A percentile compares a stretch with the other conserved stretches of the same genome.
These are phyloP conservation scores for Apomyelois bistriatella DNA, from an alignment of 2,888 invertebrate species.

Conservation along the genomic window DNA sequence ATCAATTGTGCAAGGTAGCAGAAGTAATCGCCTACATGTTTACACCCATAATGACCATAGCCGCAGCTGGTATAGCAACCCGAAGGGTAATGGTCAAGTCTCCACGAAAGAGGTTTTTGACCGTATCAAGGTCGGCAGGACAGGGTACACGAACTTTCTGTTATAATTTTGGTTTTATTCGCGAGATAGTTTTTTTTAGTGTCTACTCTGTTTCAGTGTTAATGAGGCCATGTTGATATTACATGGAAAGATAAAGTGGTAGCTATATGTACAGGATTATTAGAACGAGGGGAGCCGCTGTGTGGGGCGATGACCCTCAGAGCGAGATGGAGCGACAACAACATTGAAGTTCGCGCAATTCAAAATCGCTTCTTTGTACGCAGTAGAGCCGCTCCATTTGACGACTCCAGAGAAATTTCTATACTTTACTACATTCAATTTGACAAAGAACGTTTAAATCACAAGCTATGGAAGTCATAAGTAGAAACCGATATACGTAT, in stretches of 20 bases:
- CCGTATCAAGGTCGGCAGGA: slow-evolving; percentile 70
- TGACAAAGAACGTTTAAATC: too few relatives aligned
- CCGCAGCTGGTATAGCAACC: slow-evolving; percentile 48
- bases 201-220: slow-evolving; percentile 18
- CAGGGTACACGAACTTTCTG: slow-evolving; percentile 58
- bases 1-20: slow-evolving; percentile 62
- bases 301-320: slow-evolving; percentile 72
- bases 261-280: slow-evolving; percentile 56
- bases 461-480: too few relatives aligned
- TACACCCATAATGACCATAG: slow-evolving; percentile 52
- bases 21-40: slow-evolving; percentile 63
- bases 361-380: slow-evolving; percentile 8
- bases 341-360: slow-evolving; percentile 71
- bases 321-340: slow-evolving; percentile 75
- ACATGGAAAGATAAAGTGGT: slow-evolving; percentile 46
- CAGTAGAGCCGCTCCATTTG: background rate
- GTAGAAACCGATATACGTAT: too few relatives aligned
- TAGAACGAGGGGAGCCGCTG: slow-evolving; percentile 67
- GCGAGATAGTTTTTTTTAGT: slow-evolving; percentile 8
- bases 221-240: slow-evolving; percentile 13
- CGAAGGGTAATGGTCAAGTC: slow-evolving; percentile 58
- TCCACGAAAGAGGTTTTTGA: slow-evolving; percentile 58
- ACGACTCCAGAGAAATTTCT: background rate
- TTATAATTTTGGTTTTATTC: slow-evolving; percentile 29
- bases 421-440: too few relatives aligned